Evolutionary conservation across 2,113 vertebrate genomes (phyloP).

Genomic region (Notarius quadriscutis): DNA sequence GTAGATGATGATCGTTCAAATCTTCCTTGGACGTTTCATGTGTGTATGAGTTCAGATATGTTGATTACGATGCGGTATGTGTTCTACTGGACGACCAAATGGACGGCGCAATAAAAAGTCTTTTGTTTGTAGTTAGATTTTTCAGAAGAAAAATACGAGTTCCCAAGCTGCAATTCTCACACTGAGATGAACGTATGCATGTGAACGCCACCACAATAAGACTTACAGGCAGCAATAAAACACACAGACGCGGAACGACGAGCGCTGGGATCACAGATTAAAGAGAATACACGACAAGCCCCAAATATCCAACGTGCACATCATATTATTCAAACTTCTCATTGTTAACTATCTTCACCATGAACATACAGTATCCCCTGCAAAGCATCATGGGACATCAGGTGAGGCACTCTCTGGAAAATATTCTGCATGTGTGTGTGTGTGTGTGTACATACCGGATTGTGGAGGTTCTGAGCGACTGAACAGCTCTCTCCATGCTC

Average conservation of each 20-base stretch:
- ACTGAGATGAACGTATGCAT: no score
- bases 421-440: background rate
- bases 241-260: background rate
- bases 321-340: background rate
- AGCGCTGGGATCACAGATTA: background rate
- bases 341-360: background rate
- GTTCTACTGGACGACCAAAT: background rate
- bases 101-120: background rate
- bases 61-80: background rate
- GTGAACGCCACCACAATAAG: no score
- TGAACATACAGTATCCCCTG: background rate
- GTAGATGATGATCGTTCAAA: no score
- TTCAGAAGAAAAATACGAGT: background rate
- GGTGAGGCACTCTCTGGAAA: background rate
- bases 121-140: background rate
- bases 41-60: background rate
- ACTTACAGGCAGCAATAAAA: no score
- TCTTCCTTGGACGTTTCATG: no score
- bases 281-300: background rate
- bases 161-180: background rate
- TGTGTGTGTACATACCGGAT: constrained; percentile 66
- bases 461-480: constrained; percentile 80
- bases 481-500: constrained; percentile 84
- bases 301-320: background rate
- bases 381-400: background rate